Percentiles rank a stretch among this genome's conserved stretches.
These are phyloP conservation scores for Podotricha telesiphe DNA, from an alignment of 2,888 invertebrate genomes.

Conservation along the genomic window DNA sequence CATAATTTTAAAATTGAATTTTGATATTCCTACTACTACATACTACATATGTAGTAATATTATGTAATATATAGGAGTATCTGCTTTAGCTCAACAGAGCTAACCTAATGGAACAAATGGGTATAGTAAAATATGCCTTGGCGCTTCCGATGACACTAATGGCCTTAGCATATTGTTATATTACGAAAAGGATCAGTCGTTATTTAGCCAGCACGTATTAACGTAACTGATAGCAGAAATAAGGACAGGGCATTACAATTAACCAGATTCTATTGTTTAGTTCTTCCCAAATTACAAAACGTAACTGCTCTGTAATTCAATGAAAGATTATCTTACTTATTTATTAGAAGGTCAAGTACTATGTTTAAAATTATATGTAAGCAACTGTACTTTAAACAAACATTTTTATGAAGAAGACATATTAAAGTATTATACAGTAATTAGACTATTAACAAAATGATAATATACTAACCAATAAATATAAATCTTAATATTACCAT, in stretches of 20 bases:
- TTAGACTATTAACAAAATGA: no score
- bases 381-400: no score
- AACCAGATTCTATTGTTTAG: background rate
- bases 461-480: no score
- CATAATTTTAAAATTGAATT: no score
- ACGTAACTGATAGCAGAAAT: background rate
- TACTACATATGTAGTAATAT: background rate
- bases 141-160: conserved; percentile 11
- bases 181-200: conserved; percentile 11
- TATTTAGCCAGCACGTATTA: background rate
- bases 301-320: background rate
- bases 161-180: background rate
- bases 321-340: background rate
- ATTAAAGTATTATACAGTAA: no score
- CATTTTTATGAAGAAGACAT: no score
- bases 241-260: background rate
- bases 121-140: background rate
- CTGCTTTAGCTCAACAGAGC: background rate
- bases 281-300: background rate
- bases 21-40: no score
- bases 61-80: background rate
- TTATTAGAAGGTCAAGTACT: background rate
- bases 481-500: no score
- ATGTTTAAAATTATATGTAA: no score
- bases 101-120: conserved; percentile 4